Percentiles rank a stretch among this genome's conserved stretches.
These are phyloP conservation scores for Spodoptera picta DNA, from an alignment of 2,888 invertebrate species.

Conservation along the genomic window DNA sequence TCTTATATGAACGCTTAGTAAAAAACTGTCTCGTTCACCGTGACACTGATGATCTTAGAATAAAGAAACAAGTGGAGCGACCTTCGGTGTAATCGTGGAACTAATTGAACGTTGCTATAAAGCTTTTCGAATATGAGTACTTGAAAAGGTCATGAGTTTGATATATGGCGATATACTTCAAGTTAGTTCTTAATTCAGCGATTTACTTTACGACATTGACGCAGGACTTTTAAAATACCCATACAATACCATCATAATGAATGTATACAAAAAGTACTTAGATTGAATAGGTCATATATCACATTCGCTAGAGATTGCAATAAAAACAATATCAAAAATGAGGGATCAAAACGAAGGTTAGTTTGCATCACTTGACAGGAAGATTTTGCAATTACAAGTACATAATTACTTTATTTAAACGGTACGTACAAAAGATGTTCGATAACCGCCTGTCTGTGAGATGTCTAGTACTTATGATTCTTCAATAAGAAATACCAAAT, in stretches of 20 bases:
- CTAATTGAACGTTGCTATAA: conserved; percentile 53
- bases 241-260: no score
- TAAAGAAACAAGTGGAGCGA: conserved; percentile 73
- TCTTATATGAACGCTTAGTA: conserved; percentile 58
- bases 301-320: conserved; percentile 1
- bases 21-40: conserved; percentile 79
- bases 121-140: conserved; percentile 51
- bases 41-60: conserved; percentile 84
- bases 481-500: no score
- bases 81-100: conserved; percentile 64
- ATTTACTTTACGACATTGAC: conserved; percentile 20
- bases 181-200: conserved; percentile 25
- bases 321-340: conserved; percentile 10
- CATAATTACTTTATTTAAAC: conserved; percentile 30
- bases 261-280: no score
- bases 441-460: conserved; percentile 31
- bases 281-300: not conserved
- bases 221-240: not conserved
- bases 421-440: conserved; percentile 42
- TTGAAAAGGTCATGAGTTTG: conserved; percentile 50
- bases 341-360: conserved; percentile 24
- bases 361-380: conserved; percentile 27
- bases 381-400: conserved; percentile 28
- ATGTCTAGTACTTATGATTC: conserved; percentile 1
- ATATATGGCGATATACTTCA: conserved; percentile 43